phyloP scores from a whole-genome alignment of 2,888 invertebrate species.

The Apodemia zela region DNA sequence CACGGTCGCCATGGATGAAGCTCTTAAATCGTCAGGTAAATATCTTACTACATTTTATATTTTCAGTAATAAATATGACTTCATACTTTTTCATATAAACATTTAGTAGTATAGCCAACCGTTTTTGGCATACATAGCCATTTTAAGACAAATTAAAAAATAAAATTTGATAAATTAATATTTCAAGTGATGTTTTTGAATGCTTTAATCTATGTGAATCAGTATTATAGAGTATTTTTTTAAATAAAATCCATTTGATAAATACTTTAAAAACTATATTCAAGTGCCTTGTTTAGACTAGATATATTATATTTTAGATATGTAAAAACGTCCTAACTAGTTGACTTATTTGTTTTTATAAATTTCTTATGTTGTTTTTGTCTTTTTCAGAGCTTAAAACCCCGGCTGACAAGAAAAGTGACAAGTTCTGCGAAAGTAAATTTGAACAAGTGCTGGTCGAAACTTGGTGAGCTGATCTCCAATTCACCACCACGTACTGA shows the following conservation, averaged over 20 bases:
- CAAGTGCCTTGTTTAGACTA: too few relatives aligned
- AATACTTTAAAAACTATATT: too few relatives aligned
- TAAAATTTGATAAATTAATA: neutral
- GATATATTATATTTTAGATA: too few relatives aligned
- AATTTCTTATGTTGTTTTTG: conserved; percentile 31
- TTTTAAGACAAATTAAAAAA: neutral
- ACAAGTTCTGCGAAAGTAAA: conserved; percentile 81
- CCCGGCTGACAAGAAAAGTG: conserved; percentile 79
- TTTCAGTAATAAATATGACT: neutral
- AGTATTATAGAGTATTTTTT: conserved; percentile 4
- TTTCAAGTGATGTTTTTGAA: neutral
- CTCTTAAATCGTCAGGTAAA: conserved; percentile 79
- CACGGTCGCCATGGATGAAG: conserved; percentile 80
- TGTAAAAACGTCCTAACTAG: too few relatives aligned
- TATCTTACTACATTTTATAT: conserved; percentile 25
- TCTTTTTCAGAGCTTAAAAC: conserved; percentile 77
- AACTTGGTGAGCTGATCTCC: conserved; percentile 80
- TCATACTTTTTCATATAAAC: neutral
- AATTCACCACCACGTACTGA: conserved; percentile 64
- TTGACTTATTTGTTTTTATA: neutral
- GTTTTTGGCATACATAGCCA: neutral
- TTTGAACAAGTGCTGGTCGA: conserved; percentile 83
- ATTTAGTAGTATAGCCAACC: neutral
- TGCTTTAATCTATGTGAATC: neutral
- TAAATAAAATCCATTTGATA: neutral